phyloP scores from a whole-genome alignment of 2,113 vertebrate species.

The Pomatorhinus ruficollis region DNA sequence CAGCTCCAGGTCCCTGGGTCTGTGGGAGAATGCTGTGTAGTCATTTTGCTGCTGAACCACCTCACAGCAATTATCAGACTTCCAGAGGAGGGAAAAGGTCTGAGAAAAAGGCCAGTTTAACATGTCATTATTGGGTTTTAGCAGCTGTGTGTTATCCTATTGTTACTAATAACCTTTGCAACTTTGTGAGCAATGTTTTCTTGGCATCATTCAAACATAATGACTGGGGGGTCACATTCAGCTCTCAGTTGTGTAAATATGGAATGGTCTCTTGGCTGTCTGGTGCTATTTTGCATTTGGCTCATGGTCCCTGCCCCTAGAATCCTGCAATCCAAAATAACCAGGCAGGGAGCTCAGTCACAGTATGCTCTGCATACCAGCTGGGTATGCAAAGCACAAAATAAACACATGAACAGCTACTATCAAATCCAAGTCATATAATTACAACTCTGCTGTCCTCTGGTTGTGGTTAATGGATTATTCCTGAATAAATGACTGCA shows the following conservation, averaged over 20 bases:
- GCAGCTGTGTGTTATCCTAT: constrained; percentile 44
- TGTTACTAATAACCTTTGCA: constrained; percentile 42
- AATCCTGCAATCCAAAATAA: constrained; percentile 8
- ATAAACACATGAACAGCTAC: not conserved
- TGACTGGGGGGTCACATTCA: constrained; percentile 26
- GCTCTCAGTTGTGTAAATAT: constrained; percentile 42
- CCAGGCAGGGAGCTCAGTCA: not conserved
- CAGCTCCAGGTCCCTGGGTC: not conserved
- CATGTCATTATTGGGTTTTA: not conserved
- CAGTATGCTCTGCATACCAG: not conserved
- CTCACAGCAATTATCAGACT: not conserved
- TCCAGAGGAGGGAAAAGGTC: not conserved
- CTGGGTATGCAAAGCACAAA: not conserved
- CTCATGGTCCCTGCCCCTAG: not conserved
- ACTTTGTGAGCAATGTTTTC: constrained; percentile 30
- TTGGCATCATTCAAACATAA: constrained; percentile 34
- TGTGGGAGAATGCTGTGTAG: not conserved
- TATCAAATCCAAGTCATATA: not conserved
- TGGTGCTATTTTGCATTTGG: constrained; percentile 45
- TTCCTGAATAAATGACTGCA: not conserved
- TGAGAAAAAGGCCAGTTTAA: constrained; percentile 19
- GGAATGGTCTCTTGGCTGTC: constrained; percentile 28
- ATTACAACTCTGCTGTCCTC: not conserved
- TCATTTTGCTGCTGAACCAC: not conserved
- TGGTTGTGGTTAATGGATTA: not conserved